phyloP scores from a whole-genome alignment of 1,140 invertebrate species.

The Plectrocnemia conspersa region DNA sequence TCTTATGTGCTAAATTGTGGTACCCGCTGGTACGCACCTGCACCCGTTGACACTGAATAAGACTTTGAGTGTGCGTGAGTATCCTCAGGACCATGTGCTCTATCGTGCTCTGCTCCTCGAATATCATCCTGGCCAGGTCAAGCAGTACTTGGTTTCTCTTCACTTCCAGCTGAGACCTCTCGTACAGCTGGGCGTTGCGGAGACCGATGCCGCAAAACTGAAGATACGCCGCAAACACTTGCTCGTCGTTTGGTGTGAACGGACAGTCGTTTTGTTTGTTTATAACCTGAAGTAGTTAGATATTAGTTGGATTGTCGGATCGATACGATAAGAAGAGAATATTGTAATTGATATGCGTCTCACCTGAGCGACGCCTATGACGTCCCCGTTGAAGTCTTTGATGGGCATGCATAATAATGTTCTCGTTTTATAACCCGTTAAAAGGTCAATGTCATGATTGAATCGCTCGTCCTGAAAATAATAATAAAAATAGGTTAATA shows the following conservation, averaged over 20 bases:
- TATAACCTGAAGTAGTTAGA: slow-evolving; percentile 64
- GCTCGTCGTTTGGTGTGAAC: slow-evolving; percentile 81
- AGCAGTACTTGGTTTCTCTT: slow-evolving; percentile 92
- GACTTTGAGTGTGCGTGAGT: slow-evolving; percentile 87
- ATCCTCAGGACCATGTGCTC: slow-evolving; percentile 93
- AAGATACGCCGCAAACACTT: slow-evolving; percentile 87
- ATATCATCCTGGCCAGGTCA: slow-evolving; percentile 91
- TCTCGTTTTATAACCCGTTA: slow-evolving; percentile 89
- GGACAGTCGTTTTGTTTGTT: slow-evolving; percentile 82
- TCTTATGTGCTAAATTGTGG: background rate
- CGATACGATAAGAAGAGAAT: background rate
- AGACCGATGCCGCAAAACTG: slow-evolving; percentile 95
- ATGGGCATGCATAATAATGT: slow-evolving; percentile 94
- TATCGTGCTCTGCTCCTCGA: slow-evolving; percentile 94
- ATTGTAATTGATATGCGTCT: slow-evolving; percentile 22
- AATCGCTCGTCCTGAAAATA: slow-evolving; percentile 78
- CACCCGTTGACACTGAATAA: slow-evolving; percentile 89
- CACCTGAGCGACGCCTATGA: slow-evolving; percentile 91
- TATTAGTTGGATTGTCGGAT: background rate
- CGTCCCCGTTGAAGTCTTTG: slow-evolving; percentile 89
- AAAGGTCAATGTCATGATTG: slow-evolving; percentile 87
- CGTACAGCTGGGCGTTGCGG: slow-evolving; percentile 90
- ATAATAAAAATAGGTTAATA: slow-evolving; percentile 24
- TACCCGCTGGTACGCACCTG: slow-evolving; percentile 59
- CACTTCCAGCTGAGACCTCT: slow-evolving; percentile 89